Percentiles rank a stretch among this genome's conserved stretches.
phyloP scores from a whole-genome alignment of 2,113 vertebrate genomes.

The Gasterosteus nipponicus region DNA sequence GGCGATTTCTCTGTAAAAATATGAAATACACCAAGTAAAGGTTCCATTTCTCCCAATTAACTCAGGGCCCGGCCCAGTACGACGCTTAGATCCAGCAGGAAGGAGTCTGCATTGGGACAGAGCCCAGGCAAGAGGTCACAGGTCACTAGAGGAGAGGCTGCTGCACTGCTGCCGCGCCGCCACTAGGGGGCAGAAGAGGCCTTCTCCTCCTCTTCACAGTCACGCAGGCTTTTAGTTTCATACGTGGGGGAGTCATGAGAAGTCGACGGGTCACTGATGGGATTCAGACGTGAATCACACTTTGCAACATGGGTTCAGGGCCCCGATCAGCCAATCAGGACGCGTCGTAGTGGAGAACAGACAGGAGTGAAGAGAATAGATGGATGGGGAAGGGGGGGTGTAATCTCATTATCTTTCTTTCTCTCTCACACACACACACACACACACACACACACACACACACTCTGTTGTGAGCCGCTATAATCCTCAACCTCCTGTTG shows the following conservation, averaged over 20 bases:
- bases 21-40: too few relatives aligned
- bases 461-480: slow-evolving; percentile 30
- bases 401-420: slow-evolving; percentile 61
- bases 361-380: slow-evolving; percentile 7
- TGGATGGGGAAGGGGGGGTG: background rate
- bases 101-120: background rate
- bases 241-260: too few relatives aligned
- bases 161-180: background rate
- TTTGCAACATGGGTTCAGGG: too few relatives aligned
- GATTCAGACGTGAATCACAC: too few relatives aligned
- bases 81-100: background rate
- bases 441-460: slow-evolving; percentile 39
- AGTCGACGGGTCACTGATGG: too few relatives aligned
- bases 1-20: too few relatives aligned
- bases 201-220: background rate
- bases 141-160: too few relatives aligned
- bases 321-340: too few relatives aligned
- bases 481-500: slow-evolving; percentile 51
- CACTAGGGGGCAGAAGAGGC: slow-evolving; percentile 50
- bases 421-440: slow-evolving; percentile 37
- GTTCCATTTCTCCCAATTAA: background rate
- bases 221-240: background rate
- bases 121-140: background rate
- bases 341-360: background rate
- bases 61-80: background rate